Base-by-base conservation (phyloP, 1,140 invertebrate genomes). In the Drosophila insularis region DNA sequence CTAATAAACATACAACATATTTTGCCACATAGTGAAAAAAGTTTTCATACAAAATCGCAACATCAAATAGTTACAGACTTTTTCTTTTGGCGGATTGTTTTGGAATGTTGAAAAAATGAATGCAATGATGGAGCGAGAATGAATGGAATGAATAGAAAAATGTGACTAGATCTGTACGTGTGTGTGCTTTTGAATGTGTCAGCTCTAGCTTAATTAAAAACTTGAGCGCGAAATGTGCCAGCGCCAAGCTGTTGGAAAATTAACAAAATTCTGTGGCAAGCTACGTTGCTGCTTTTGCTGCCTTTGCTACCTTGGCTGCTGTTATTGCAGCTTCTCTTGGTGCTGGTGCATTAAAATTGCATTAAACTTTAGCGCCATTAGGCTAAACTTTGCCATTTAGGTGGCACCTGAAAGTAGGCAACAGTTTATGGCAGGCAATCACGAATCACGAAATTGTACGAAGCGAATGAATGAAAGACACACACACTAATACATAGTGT, bases 61-160 rank as follows among this genome's bases (percentile, higher is more conserved):
- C 81, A 86, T 50, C 50, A 77, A 76, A 86, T 87, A 79, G 81
- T 86, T 72, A 87, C 81, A 86, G 71, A 86, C 78, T 87, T 86
- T 87, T 79, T 58, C 17, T 50, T 21, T 50, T 50, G 43, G 7
- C 19, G 68, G 68, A 86, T 86, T 86, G 74, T 87, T 86, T 81
- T 66, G 70, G 63, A 65, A 78, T 81, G 61, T 76, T 71, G 74
- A 64, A 72, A 68, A 75, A 67, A 75, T 78, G 73, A 78, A 68
- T 78, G 68, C 55, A 62, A 50, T 54, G 63, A 10, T 11, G 32
- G 32, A 46, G 40, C 54, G 37, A 46, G 71, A 61, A 71, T 67
- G 71, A 74, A 64, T 74, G 72, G 14, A 50, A 71, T 73, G 50
- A 56, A 55, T 63, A 63, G 66, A 68, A 50, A 71, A 40, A 58